phyloP scores from a whole-genome alignment of 2,888 invertebrate species.

The Epinotia nisella region DNA sequence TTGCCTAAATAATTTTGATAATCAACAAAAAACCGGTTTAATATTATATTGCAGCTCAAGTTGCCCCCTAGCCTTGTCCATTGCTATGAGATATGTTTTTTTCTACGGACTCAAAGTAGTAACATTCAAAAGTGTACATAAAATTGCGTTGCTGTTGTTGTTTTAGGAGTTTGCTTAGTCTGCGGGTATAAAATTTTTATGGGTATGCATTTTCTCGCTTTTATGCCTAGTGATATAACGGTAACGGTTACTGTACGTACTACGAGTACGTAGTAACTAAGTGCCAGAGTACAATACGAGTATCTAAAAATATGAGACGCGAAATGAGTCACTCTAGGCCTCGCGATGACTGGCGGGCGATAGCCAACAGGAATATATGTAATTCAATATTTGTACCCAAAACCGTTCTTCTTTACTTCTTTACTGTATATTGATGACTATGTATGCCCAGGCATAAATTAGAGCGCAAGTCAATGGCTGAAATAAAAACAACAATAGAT shows the following conservation, averaged over 20 bases:
- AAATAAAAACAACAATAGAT: too few species aligned
- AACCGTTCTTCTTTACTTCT: not conserved
- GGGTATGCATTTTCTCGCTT: not conserved
- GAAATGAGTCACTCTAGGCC: constrained; percentile 36
- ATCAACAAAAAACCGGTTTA: constrained; percentile 18
- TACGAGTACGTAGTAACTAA: not conserved
- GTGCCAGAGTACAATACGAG: not conserved
- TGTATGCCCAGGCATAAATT: too few species aligned
- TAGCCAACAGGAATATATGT: constrained; percentile 1
- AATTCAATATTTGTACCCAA: not conserved
- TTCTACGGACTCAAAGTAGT: not conserved
- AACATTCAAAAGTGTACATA: not conserved
- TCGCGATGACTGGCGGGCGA: constrained; percentile 5
- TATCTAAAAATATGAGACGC: constrained; percentile 39
- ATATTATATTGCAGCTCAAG: constrained; percentile 5
- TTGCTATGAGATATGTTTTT: not conserved
- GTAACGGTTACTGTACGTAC: not conserved
- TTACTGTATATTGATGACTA: too few species aligned
- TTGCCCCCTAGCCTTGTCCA: not conserved
- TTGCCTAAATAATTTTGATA: constrained; percentile 21
- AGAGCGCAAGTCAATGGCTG: too few species aligned
- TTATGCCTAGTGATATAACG: not conserved
- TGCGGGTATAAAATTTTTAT: not conserved
- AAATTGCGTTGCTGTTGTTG: not conserved
- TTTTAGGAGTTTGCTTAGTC: not conserved